Percentiles rank a stretch among this genome's conserved stretches.
Evolutionary conservation across 2,797 vertebrate genomes (phyloP).

Genomic region (Gobio occitaniae): DNA sequence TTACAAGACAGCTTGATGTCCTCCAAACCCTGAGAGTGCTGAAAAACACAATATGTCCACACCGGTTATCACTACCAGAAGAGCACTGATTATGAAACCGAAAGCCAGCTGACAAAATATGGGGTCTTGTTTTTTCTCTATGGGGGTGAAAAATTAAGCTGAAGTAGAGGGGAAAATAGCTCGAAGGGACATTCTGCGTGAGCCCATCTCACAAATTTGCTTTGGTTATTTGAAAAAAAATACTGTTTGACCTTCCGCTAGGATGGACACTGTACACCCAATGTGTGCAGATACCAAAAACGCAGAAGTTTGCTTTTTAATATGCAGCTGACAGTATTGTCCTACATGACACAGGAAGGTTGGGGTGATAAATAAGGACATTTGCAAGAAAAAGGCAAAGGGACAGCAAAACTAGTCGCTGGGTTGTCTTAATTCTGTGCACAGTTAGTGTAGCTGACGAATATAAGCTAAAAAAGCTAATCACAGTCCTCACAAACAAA

Average conservation of each 20-base stretch:
- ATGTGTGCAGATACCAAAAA: not conserved
- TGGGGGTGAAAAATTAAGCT: conserved; percentile 48
- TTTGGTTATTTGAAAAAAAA: conserved; percentile 24
- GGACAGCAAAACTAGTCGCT: not conserved
- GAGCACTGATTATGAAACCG: conserved; percentile 53
- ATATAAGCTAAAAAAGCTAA: not conserved
- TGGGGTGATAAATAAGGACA: not conserved
- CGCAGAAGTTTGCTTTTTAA: not conserved
- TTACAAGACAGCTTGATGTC: conserved; percentile 43
- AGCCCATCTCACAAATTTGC: not conserved
- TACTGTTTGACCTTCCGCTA: not conserved
- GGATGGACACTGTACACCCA: not conserved
- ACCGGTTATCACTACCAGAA: conserved; percentile 14
- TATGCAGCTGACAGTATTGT: not conserved
- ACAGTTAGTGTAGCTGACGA: not conserved
- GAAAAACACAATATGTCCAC: conserved; percentile 46
- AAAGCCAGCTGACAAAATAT: conserved; percentile 62
- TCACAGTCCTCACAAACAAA: not conserved
- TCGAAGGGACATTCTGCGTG: conserved; percentile 38
- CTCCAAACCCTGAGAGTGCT: conserved; percentile 29
- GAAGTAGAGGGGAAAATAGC: conserved; percentile 28
- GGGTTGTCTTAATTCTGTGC: not conserved
- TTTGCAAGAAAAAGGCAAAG: not conserved
- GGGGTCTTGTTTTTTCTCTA: conserved; percentile 30
- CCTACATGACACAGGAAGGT: not conserved